Conservation (phyloP, 2,113 vertebrate species). For the Microtus pennsylvanicus region DNA sequence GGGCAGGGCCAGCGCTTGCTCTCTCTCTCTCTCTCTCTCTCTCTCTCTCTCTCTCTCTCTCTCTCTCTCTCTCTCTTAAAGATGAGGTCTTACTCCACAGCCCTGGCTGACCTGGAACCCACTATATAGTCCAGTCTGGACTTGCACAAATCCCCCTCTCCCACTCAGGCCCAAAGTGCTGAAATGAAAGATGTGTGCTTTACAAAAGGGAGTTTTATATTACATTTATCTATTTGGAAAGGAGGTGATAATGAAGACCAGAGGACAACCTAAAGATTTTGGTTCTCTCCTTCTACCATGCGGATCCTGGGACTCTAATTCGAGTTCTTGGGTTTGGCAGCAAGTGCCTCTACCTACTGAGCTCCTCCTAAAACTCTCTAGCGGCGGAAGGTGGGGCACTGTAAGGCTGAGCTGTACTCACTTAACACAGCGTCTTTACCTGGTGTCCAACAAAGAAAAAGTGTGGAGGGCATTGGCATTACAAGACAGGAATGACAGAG, state of each 20-base stretch:
- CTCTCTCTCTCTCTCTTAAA: neutral
- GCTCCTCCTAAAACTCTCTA: neutral
- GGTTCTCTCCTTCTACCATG: neutral
- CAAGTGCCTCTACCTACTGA: neutral
- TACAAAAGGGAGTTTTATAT: neutral
- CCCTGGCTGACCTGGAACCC: neutral
- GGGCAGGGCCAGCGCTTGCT: neutral
- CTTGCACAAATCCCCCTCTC: neutral
- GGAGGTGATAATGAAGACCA: neutral
- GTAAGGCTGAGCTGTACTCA: neutral
- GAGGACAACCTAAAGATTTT: neutral
- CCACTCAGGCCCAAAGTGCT: neutral
- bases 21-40: too few relatives aligned
- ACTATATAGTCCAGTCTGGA: neutral
- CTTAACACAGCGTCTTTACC: neutral
- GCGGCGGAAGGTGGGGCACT: neutral
- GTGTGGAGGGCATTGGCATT: neutral
- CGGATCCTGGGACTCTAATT: neutral
- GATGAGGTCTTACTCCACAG: neutral
- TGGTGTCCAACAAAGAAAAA: neutral
- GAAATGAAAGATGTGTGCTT: neutral
- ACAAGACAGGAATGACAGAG: neutral
- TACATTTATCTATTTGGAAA: neutral
- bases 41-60: neutral
- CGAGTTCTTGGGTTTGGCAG: neutral